Percentiles rank a stretch among this genome's conserved stretches.
Conservation (phyloP, 2,797 vertebrate species). For the Helarctos malayanus region DNA sequence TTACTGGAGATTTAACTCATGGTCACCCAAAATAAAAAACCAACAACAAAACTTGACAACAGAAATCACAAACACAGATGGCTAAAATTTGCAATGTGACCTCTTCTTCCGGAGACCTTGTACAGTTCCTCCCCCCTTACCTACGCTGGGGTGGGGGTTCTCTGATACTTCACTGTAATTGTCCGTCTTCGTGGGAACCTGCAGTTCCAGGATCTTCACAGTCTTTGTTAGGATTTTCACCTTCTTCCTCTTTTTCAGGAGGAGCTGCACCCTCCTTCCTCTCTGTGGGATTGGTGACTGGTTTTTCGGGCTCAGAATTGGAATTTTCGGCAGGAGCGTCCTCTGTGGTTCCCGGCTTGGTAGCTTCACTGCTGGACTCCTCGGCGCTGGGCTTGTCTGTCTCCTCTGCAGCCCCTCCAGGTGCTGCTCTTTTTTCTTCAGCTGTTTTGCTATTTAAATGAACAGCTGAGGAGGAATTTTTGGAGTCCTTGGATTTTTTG, state of each 20-base stretch:
- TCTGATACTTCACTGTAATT: constrained; percentile 56
- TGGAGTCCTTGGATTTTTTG: constrained; percentile 89
- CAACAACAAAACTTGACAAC: constrained; percentile 62
- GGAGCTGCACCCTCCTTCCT: constrained; percentile 69
- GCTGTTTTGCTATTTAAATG: constrained; percentile 82
- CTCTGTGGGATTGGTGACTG: constrained; percentile 34
- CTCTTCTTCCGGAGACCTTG: constrained; percentile 58
- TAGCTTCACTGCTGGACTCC: constrained; percentile 64
- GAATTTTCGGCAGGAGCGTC: constrained; percentile 61
- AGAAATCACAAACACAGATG: constrained; percentile 64
- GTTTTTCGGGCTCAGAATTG: constrained; percentile 79
- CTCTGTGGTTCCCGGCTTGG: constrained; percentile 65
- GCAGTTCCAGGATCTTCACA: constrained; percentile 59
- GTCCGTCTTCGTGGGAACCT: constrained; percentile 68
- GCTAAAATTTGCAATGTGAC: constrained; percentile 64
- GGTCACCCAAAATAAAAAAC: constrained; percentile 65
- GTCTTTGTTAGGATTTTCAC: constrained; percentile 77
- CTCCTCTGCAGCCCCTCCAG: constrained; percentile 77
- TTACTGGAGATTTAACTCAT: constrained; percentile 3
- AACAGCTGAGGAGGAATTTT: constrained; percentile 69
- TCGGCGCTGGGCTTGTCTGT: constrained; percentile 61
- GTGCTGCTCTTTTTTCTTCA: constrained; percentile 84
- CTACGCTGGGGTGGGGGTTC: constrained; percentile 59
- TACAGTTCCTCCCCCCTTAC: constrained; percentile 41
- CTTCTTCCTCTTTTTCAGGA: constrained; percentile 68